Percentiles rank a stretch among this genome's conserved stretches.
These are phyloP conservation scores for Iselma pallidipennis DNA, from an alignment of 2,888 invertebrate genomes.

Conservation along the genomic window DNA sequence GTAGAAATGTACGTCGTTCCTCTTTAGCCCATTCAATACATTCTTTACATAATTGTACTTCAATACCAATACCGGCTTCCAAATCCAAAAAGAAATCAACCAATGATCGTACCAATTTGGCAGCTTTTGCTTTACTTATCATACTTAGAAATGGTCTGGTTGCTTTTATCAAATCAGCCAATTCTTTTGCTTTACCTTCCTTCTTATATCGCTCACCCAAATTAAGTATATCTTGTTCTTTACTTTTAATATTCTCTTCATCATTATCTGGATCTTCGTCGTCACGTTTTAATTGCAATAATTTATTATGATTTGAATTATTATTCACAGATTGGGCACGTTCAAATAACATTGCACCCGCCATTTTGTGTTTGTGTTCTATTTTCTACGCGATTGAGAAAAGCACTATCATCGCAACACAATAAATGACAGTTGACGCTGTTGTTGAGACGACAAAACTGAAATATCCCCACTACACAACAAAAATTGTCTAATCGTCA, in stretches of 20 bases:
- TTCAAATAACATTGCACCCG: slow-evolving; percentile 89
- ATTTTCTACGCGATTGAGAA: slow-evolving; percentile 39
- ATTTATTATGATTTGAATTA: slow-evolving; percentile 74
- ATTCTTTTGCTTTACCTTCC: slow-evolving; percentile 89
- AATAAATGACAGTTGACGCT: neutral
- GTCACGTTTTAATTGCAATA: slow-evolving; percentile 78
- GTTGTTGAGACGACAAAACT: no score
- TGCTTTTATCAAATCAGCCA: slow-evolving; percentile 90
- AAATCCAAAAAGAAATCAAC: slow-evolving; percentile 98
- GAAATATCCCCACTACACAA: neutral
- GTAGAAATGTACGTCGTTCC: slow-evolving; percentile 93
- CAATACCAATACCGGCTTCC: slow-evolving; percentile 94
- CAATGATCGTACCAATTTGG: slow-evolving; percentile 93
- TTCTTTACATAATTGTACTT: slow-evolving; percentile 91
- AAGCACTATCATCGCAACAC: slow-evolving; percentile 55
- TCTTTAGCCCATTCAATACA: slow-evolving; percentile 99
- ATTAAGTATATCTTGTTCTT: slow-evolving; percentile 93
- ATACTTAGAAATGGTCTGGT: slow-evolving; percentile 93
- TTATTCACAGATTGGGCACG: slow-evolving; percentile 79
- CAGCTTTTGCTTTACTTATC: slow-evolving; percentile 99
- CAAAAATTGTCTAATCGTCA: no score
- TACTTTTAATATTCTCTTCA: slow-evolving; percentile 87
- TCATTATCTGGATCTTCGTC: slow-evolving; percentile 79
- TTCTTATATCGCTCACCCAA: slow-evolving; percentile 91
- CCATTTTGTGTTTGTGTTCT: slow-evolving; percentile 63